These are phyloP conservation scores for Hepsetus odoe DNA, from an alignment of 2,113 vertebrate genomes.

Conservation along the genomic window DNA sequence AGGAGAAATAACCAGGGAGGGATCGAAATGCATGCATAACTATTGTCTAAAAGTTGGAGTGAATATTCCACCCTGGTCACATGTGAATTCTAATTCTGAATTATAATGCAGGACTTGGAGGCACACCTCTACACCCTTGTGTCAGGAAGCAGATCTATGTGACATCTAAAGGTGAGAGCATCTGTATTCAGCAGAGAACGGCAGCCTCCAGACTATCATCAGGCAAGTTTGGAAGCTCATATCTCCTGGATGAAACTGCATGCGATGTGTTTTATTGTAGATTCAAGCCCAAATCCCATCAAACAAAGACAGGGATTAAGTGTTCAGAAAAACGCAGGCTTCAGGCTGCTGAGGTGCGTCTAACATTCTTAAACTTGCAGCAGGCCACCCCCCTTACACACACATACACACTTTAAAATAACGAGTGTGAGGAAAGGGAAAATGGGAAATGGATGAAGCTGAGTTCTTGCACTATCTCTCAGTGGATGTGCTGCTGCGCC, in stretches of 20 bases:
- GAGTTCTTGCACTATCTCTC: constrained; percentile 18
- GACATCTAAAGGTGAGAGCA: constrained; percentile 44
- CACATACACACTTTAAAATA: not conserved
- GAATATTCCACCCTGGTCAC: constrained; percentile 25
- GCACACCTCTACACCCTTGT: constrained; percentile 48
- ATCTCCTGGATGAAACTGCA: constrained; percentile 67
- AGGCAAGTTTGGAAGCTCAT: constrained; percentile 65
- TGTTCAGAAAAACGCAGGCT: constrained; percentile 37
- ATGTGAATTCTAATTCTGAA: constrained; percentile 39
- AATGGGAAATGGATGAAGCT: constrained; percentile 16
- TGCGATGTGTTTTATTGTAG: constrained; percentile 65
- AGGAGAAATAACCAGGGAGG: not conserved
- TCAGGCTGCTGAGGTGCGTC: constrained; percentile 46
- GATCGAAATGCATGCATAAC: constrained; percentile 13
- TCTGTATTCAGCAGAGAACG: constrained; percentile 53
- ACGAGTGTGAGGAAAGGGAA: not conserved
- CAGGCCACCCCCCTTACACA: not conserved
- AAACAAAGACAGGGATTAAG: constrained; percentile 62
- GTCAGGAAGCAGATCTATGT: constrained; percentile 47
- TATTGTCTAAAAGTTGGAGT: constrained; percentile 29
- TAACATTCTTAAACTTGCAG: constrained; percentile 45
- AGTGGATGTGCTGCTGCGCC: constrained; percentile 14
- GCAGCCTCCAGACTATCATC: constrained; percentile 51
- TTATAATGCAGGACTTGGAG: constrained; percentile 49
- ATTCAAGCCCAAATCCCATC: constrained; percentile 68